Evolutionary conservation across 2,113 vertebrate species (phyloP), one percentile per base, ranked within the genome.

Genomic region (Hiodon tergisus): DNA sequence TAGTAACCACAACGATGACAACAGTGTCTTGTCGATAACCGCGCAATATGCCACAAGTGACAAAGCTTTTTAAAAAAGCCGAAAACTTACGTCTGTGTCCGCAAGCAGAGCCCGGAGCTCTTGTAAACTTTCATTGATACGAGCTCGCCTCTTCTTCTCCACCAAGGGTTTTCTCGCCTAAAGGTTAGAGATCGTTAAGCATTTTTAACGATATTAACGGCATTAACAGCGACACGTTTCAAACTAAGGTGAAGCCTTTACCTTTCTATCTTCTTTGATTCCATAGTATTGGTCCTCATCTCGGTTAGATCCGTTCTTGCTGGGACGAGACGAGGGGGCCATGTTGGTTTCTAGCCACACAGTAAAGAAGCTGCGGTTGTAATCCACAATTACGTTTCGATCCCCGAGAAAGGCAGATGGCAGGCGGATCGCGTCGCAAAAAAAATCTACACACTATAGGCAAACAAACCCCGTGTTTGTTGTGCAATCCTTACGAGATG

Each of bases 41-140:
- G 10, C 55, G 53, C 59, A 76, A 51, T 59, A 31, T 31, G 16
- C 17, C 8, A n/a, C 16, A 71, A 6, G 3, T 55, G 51, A 52
- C 6, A 62, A 53, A 47, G 14, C n/a, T 70, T 3, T 55, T 51
- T 0, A 53, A 11, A 10, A 5, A 58, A 48, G 13, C 4, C 53
- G 11, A 46, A 54, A 72, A 80, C 89, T 92, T 87, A 95, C 96
- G 80, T 96, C 93, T 58, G 89, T 69, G 73, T 94, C 94, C 0
- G 91, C 89, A 50, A 95, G 83, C 75, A 96, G 87, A 74, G 81
- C 76, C 68, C 94, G 82, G 83, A 97, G 92, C 84, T 96, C 95
- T 78, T 91, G 93, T 69, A 96, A 90, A 84, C 95, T 96, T 87
- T 94, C 93, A 88, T 96, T 96, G 83, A 97, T 96, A 67, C 96